Base-by-base conservation (phyloP, 2,888 invertebrate species). In the Drymonia ruficornis region DNA sequence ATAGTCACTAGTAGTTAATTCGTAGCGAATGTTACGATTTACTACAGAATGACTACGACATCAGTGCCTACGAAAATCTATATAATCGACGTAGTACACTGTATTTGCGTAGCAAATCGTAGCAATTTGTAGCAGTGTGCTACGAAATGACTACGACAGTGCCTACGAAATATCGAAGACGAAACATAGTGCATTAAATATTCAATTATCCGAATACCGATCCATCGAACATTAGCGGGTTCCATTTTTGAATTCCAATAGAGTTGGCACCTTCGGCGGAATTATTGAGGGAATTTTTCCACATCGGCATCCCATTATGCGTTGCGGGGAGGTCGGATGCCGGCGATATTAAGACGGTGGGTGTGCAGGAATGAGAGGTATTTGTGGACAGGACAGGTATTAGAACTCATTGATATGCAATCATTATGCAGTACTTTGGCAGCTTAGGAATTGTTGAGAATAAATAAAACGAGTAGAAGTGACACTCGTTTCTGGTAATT, bases 251-350 rank as follows among this genome's bases (percentile, higher is more conserved):
- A 86, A 87, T 87, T 85, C 86, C 84, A 76, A 83, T 82, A 75
- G 72, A 77, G 75, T 65, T 79, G 74, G 77, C 77, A 80, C 78
- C 80, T 79, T 61, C 52, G 54, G 23, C 53, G 70, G 74, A 70
- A 79, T 82, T 83, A 82, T 86, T 84, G 78, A 71, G 34, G 83
- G 78, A 83, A 88, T 89, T 85, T 87, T 87, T 85, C 80, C 86
- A 72, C 86, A 74, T 83, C 74, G 89, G 89, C 76, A 88, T 84
- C 68, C 89, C 76, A 90, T 90, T 89, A 89, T 89, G 75, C 74
- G 73, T 63, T 64, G 54, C 54, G 61, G 59, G 63, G 61, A 63
- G 71, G 61, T 64, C 71, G 72, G 62, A 76, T 77, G 73, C 56
- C 38, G 56, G 36, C 72, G 74, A 81, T 87, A 89, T 89, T 87